phyloP scores from a whole-genome alignment of 1,140 invertebrate genomes.

The Pogonomyrmex californicus region DNA sequence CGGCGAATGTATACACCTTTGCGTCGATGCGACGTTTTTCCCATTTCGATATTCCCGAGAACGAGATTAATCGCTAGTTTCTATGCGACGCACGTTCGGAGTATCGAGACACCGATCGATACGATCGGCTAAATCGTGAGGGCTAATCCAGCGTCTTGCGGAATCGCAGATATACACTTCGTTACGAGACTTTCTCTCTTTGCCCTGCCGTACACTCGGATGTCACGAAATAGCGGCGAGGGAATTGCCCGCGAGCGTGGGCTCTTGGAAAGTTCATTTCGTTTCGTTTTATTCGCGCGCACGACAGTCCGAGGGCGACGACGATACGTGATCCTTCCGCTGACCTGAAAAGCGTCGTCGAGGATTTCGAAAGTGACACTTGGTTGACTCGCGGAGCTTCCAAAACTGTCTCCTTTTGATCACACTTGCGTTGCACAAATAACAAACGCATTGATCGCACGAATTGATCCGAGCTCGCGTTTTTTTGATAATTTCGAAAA shows the following conservation, averaged over 20 bases:
- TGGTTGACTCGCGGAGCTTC: background rate
- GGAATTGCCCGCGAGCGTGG: conserved; percentile 33
- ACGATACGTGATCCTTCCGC: background rate
- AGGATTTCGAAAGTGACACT: conserved; percentile 8
- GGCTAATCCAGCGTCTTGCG: conserved; percentile 28
- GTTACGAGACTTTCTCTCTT: conserved; percentile 60
- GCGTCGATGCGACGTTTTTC: background rate
- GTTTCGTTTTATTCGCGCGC: conserved; percentile 12
- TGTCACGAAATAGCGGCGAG: conserved; percentile 46
- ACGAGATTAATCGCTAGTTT: conserved; percentile 42
- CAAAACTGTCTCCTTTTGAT: background rate
- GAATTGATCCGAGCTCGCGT: too few relatives aligned
- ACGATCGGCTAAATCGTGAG: conserved; percentile 27
- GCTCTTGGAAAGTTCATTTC: conserved; percentile 66
- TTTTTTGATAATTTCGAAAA: too few relatives aligned
- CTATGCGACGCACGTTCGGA: background rate
- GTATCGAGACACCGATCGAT: conserved; percentile 21
- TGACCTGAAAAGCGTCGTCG: conserved; percentile 23
- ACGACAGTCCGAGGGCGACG: too few relatives aligned
- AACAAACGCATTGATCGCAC: background rate
- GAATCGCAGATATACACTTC: conserved; percentile 11
- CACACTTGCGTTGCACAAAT: background rate
- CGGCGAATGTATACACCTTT: background rate
- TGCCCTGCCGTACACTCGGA: background rate
- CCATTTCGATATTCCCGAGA: background rate